Conservation (phyloP, 2,797 vertebrate genomes). For the Pteropus rufus region DNA sequence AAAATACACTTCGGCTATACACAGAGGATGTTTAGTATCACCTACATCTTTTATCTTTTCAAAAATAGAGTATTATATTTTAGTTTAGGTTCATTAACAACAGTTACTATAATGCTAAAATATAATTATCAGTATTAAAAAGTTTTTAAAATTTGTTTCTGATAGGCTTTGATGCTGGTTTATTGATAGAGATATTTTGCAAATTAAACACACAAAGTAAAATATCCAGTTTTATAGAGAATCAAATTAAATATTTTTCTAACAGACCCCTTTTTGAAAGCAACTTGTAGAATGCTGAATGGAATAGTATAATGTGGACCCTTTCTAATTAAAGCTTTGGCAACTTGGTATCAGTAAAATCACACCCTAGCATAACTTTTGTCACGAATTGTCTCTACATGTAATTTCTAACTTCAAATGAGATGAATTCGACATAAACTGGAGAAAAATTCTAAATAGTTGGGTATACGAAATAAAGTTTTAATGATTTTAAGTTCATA, state of each 20-base stretch:
- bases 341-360: neutral
- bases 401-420: neutral
- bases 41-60: neutral
- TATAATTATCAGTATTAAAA: neutral
- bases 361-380: neutral
- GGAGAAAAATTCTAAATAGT: neutral
- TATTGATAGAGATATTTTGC: neutral
- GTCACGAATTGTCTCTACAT: neutral
- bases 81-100: neutral
- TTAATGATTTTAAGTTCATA: neutral
- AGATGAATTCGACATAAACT: neutral
- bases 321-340: neutral
- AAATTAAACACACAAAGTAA: neutral
- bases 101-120: conserved; percentile 1
- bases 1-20: neutral
- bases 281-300: neutral
- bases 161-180: neutral
- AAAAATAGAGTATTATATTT: neutral
- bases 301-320: neutral
- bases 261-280: neutral
- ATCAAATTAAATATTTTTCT: neutral
- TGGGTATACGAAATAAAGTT: neutral
- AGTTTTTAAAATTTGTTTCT: neutral
- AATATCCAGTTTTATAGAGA: neutral
- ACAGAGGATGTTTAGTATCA: neutral